These are phyloP conservation scores for Aleiodes leptofemur DNA, from an alignment of 2,888 invertebrate genomes.

Conservation along the genomic window DNA sequence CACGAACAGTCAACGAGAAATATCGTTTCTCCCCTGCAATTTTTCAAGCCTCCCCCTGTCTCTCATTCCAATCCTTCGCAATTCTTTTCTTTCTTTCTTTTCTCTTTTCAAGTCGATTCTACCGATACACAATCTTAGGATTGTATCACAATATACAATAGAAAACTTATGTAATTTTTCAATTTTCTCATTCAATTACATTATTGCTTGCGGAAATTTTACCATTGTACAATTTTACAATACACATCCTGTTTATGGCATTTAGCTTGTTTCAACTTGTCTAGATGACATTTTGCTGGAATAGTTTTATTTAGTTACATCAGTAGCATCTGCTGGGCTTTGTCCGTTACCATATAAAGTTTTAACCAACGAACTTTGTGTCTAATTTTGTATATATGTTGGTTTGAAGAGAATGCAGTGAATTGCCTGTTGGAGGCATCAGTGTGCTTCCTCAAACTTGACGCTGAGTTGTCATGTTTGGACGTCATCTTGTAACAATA, in stretches of 20 bases:
- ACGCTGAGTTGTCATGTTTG: background rate
- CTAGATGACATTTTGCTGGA: background rate
- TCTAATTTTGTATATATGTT: background rate
- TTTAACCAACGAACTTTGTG: constrained; percentile 15
- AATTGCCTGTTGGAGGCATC: constrained; percentile 18
- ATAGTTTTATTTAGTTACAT: constrained; percentile 20
- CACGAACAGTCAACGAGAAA: background rate
- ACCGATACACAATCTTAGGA: background rate
- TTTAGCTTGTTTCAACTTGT: background rate
- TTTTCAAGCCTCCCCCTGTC: background rate
- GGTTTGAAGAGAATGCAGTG: background rate
- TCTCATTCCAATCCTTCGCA: background rate
- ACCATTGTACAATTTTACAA: background rate
- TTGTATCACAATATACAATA: too few species aligned
- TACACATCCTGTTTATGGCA: background rate
- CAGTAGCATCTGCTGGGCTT: constrained; percentile 29
- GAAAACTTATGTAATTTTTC: too few species aligned
- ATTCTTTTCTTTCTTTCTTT: too few species aligned
- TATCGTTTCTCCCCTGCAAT: background rate
- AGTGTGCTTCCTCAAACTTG: background rate
- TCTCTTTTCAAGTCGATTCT: background rate
- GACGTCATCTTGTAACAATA: too few species aligned
- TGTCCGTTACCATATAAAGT: constrained; percentile 16
- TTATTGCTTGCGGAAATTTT: too few species aligned
- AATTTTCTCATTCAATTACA: too few species aligned